These are phyloP conservation scores for Sebastes elongatus DNA, from an alignment of 2,797 vertebrate species.

Conservation along the genomic window DNA sequence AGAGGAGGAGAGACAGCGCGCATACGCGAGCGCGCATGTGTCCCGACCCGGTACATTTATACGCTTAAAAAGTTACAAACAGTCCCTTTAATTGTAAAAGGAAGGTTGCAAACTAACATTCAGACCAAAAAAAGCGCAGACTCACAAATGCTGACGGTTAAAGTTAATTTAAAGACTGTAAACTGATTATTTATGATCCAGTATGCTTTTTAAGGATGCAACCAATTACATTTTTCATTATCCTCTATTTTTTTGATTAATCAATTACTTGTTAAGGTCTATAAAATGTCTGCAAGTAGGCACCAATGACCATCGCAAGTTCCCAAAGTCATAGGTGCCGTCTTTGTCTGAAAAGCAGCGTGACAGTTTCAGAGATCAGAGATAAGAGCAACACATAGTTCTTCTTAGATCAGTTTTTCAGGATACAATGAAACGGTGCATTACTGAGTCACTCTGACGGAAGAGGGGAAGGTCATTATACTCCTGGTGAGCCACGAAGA, in stretches of 20 bases:
- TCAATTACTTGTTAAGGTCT: not conserved
- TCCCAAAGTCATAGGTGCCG: not conserved
- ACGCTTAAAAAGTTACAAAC: too few relatives aligned
- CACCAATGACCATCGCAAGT: not conserved
- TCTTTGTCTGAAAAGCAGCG: not conserved
- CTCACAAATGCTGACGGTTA: not conserved
- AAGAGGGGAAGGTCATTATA: not conserved
- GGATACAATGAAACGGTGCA: not conserved
- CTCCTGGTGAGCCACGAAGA: not conserved
- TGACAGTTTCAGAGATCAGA: not conserved
- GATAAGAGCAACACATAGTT: not conserved
- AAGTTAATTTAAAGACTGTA: not conserved
- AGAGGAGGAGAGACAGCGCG: too few relatives aligned
- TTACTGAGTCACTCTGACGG: not conserved
- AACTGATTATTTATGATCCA: not conserved
- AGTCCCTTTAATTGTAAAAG: too few relatives aligned
- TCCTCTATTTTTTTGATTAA: not conserved
- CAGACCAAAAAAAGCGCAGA: too few relatives aligned
- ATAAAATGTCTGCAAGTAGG: not conserved
- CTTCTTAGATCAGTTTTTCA: not conserved
- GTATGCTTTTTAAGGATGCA: too few relatives aligned
- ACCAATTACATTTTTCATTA: not conserved
- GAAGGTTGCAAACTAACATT: too few relatives aligned
- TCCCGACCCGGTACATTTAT: too few relatives aligned
- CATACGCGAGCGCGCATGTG: too few relatives aligned